A percentile compares a stretch with the other conserved stretches of the same genome.
Conservation (phyloP, 1,140 invertebrate species). For the Tetramorium alpestre region DNA sequence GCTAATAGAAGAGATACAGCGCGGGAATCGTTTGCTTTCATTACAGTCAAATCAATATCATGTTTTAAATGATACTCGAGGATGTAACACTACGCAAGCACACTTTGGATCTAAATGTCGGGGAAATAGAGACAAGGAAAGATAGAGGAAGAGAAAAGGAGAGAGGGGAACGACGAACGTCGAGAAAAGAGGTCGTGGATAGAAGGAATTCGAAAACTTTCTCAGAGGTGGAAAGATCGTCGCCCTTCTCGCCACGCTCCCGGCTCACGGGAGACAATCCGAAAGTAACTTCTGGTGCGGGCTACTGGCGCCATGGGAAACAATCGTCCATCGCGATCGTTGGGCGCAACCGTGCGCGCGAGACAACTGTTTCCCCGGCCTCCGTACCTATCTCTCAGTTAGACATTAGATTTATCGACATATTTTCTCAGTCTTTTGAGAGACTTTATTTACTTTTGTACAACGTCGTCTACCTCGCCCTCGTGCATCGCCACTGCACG, state of each 20-base stretch:
- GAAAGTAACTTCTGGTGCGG: slow-evolving; percentile 62
- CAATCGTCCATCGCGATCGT: slow-evolving; percentile 51
- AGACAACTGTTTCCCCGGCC: slow-evolving; percentile 58
- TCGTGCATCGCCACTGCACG: background rate
- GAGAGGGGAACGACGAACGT: background rate
- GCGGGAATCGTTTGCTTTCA: slow-evolving; percentile 25
- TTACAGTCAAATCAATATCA: slow-evolving; percentile 24
- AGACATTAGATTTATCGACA: slow-evolving; percentile 79
- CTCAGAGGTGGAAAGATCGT: slow-evolving; percentile 67
- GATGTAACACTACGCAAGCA: background rate
- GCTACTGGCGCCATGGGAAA: slow-evolving; percentile 44
- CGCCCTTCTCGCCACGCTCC: slow-evolving; percentile 56
- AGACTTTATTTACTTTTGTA: slow-evolving; percentile 73
- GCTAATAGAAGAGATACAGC: slow-evolving; percentile 14
- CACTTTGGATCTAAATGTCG: slow-evolving; percentile 23
- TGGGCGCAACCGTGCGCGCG: background rate
- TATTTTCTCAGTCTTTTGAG: slow-evolving; percentile 76
- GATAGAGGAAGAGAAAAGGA: too few species aligned
- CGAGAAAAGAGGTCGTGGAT: slow-evolving; percentile 50
- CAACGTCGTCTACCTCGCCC: slow-evolving; percentile 55
- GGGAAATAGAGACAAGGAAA: background rate
- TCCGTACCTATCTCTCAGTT: slow-evolving; percentile 68
- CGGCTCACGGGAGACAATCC: slow-evolving; percentile 45
- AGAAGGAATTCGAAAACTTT: slow-evolving; percentile 61
- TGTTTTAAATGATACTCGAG: background rate